phyloP scores from a whole-genome alignment of 2,888 invertebrate genomes.

The Slavum lentiscoides region DNA sequence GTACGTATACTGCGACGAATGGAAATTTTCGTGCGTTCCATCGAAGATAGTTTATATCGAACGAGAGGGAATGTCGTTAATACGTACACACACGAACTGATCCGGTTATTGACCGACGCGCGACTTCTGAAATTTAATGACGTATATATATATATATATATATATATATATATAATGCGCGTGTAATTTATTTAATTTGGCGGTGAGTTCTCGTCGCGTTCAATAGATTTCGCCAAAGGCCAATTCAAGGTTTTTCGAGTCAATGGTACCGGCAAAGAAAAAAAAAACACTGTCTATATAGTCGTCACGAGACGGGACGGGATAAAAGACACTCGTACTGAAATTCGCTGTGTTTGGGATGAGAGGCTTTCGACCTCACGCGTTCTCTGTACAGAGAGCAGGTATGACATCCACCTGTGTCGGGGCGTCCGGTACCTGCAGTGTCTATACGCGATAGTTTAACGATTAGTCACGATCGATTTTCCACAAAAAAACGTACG shows the following conservation, averaged over 20 bases:
- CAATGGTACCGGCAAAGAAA: constrained; percentile 10
- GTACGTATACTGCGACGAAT: not conserved
- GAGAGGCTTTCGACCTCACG: constrained; percentile 40
- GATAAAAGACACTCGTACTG: constrained; percentile 13
- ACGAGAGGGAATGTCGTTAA: not conserved
- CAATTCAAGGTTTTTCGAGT: constrained; percentile 39
- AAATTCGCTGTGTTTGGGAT: not conserved
- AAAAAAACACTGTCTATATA: not conserved
- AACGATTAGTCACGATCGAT: constrained; percentile 51
- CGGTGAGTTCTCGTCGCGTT: not conserved
- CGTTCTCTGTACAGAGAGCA: not conserved
- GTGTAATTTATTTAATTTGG: not conserved
- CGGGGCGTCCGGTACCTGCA: too few species aligned
- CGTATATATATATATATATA: not conserved
- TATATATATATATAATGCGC: not conserved
- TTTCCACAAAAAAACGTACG: not conserved
- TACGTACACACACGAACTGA: not conserved
- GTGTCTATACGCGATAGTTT: constrained; percentile 9
- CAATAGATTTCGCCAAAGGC: constrained; percentile 31
- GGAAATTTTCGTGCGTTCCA: constrained; percentile 4
- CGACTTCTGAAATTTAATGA: too few species aligned
- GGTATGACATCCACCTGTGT: not conserved
- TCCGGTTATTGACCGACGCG: constrained; percentile 25
- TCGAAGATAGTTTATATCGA: not conserved
- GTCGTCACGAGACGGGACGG: not conserved